Conservation (phyloP, 2,888 invertebrate species). For the Apocheima hispidaria region DNA sequence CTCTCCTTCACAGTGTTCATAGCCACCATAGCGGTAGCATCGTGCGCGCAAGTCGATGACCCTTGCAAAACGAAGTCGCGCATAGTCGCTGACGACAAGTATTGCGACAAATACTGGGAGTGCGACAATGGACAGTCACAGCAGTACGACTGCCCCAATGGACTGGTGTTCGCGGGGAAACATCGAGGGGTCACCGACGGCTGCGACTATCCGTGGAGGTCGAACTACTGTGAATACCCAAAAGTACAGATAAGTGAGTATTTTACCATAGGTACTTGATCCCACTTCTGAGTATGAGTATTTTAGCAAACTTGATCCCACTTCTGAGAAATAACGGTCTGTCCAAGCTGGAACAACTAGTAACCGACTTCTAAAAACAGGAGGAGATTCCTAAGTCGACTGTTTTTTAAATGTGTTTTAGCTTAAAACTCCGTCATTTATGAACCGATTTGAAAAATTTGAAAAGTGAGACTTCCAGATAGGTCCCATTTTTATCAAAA, state of each 20-base stretch:
- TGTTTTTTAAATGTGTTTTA: too few relatives aligned
- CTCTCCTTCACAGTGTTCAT: constrained; percentile 63
- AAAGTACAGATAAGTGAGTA: constrained; percentile 89
- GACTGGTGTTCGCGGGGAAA: constrained; percentile 95
- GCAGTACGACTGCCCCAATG: constrained; percentile 96
- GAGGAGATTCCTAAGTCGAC: too few relatives aligned
- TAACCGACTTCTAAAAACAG: too few relatives aligned
- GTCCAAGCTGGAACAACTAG: too few relatives aligned
- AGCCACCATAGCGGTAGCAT: constrained; percentile 57
- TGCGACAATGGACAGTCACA: constrained; percentile 93
- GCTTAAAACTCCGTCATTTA: too few relatives aligned
- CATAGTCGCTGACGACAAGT: constrained; percentile 91
- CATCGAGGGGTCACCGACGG: constrained; percentile 95
- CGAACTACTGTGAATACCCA: constrained; percentile 92
- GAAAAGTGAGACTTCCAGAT: too few relatives aligned
- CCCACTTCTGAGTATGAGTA: neutral
- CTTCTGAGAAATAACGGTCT: too few relatives aligned
- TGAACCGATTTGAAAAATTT: too few relatives aligned
- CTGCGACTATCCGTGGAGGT: constrained; percentile 96
- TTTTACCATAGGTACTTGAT: too few relatives aligned
- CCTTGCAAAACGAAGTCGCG: constrained; percentile 93
- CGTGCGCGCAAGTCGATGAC: constrained; percentile 87
- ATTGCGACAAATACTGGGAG: constrained; percentile 94
- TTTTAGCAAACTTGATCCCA: neutral
- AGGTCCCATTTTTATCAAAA: too few relatives aligned